These are phyloP conservation scores for Clusia tigrina DNA, from an alignment of 2,888 invertebrate species.

Conservation along the genomic window DNA sequence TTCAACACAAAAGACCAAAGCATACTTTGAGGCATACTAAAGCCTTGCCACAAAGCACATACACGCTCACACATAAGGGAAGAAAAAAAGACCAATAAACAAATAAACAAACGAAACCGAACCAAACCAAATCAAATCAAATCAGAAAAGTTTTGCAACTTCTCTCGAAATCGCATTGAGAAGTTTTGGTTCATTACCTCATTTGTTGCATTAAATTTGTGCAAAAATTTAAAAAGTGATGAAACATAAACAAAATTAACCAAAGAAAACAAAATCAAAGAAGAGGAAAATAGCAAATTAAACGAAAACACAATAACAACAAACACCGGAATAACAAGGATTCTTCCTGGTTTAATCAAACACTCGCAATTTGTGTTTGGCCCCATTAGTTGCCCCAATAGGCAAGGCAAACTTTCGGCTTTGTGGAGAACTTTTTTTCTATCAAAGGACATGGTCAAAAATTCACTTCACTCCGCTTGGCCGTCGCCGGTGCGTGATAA, in stretches of 20 bases:
- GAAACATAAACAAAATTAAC: conserved; percentile 4
- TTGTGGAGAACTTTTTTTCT: too few species aligned
- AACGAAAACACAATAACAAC: background rate
- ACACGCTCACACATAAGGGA: too few species aligned
- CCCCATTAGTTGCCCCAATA: background rate
- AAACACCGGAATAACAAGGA: background rate
- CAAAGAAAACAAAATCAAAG: background rate
- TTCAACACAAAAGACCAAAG: background rate
- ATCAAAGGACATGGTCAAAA: too few species aligned
- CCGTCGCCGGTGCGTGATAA: too few species aligned
- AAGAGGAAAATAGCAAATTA: background rate
- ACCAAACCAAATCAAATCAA: background rate
- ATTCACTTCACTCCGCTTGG: too few species aligned
- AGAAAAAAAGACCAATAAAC: too few species aligned
- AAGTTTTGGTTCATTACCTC: background rate
- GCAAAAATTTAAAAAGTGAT: background rate
- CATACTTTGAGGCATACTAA: background rate
- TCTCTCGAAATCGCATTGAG: background rate
- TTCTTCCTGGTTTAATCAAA: conserved; percentile 3
- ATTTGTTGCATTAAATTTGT: background rate
- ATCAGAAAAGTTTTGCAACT: background rate
- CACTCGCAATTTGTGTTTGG: background rate
- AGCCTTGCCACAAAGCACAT: too few species aligned
- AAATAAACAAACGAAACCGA: background rate
- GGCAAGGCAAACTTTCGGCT: too few species aligned